Evolutionary conservation across 2,113 vertebrate genomes (phyloP), one percentile per base, ranked within the genome.

Genomic region (Paedocypris sp.): DNA sequence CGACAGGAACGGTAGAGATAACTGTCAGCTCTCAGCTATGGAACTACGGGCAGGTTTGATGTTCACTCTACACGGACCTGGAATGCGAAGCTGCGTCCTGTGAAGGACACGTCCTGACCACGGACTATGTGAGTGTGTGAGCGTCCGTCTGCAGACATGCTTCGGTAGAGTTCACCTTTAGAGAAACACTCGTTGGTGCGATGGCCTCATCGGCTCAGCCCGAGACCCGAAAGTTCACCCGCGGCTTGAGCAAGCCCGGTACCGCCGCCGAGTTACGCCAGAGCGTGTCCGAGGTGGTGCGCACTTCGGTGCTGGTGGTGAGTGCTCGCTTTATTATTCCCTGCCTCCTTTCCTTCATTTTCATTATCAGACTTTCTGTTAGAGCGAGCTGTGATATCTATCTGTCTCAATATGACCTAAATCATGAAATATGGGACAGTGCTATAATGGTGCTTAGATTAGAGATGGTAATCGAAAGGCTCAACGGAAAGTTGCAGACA

Each of bases 261-360:
- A 95, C 93, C 42, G 92, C 93, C 36, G 93, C 91, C 8, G 93
- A 93, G 84, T 79, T 93, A 77, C 83, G 92, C 69, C 93, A 94
- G 69, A 97, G 93, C 80, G 91, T 93, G 31, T 95, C 91, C 2
- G 92, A 94, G 84, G 92, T 88, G 48, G 91, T 94, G 70, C 79
- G 92, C 68, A 87, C 89, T 54, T 97, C 92, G 0, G 89, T 90
- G 62, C 67, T 93, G 1, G 53, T 91, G 88, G 93, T 95, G 78
- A 90, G 91, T 76, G 54, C n/a, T n/a, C n/a, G n/a, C n/a, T n/a
- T n/a, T n/a, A n/a, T n/a, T n/a, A n/a, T n/a, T n/a, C n/a, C n/a
- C n/a, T n/a, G n/a, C n/a, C n/a, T n/a, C n/a, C n/a, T n/a, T n/a
- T n/a, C n/a, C n/a, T n/a, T n/a, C n/a, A n/a, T n/a, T n/a, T n/a